A percentile compares a stretch with the other conserved stretches of the same genome.
Conservation (phyloP, 2,888 invertebrate species). For the Spialia ferax region DNA sequence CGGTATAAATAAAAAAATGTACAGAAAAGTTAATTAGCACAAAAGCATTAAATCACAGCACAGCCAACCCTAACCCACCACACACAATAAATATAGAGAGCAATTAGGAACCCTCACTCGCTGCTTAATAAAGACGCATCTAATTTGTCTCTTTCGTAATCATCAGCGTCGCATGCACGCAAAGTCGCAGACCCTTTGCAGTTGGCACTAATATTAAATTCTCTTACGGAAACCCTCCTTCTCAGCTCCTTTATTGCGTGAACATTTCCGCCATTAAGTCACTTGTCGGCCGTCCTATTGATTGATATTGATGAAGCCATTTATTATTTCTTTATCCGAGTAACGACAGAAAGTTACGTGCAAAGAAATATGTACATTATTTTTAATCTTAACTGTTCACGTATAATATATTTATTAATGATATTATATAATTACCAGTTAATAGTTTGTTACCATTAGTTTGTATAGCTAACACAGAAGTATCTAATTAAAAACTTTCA, state of each 20-base stretch:
- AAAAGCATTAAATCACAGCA: slow-evolving; percentile 8
- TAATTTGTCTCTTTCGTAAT: slow-evolving; percentile 29
- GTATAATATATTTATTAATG: no score
- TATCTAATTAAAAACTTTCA: no score
- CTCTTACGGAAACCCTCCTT: slow-evolving; percentile 33
- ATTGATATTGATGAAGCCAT: slow-evolving; percentile 33
- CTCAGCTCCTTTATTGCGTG: slow-evolving; percentile 29
- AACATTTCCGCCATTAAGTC: slow-evolving; percentile 35
- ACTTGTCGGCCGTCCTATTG: slow-evolving; percentile 28
- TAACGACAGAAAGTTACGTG: slow-evolving; percentile 13
- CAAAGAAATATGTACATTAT: no score
- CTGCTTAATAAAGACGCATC: slow-evolving; percentile 16
- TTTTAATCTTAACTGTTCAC: no score
- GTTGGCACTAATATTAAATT: slow-evolving; percentile 31
- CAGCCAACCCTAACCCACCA: background rate
- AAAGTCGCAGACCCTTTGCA: slow-evolving; percentile 23
- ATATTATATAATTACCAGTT: no score
- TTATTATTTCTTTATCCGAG: slow-evolving; percentile 30
- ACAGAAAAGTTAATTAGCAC: background rate
- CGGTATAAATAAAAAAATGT: no score
- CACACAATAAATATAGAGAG: slow-evolving; percentile 22
- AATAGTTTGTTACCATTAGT: no score
- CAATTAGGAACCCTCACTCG: slow-evolving; percentile 12
- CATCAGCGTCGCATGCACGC: slow-evolving; percentile 28
- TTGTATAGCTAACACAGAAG: no score